These are phyloP conservation scores for Cryptoprocta ferox DNA, from an alignment of 2,797 vertebrate genomes.

Conservation along the genomic window DNA sequence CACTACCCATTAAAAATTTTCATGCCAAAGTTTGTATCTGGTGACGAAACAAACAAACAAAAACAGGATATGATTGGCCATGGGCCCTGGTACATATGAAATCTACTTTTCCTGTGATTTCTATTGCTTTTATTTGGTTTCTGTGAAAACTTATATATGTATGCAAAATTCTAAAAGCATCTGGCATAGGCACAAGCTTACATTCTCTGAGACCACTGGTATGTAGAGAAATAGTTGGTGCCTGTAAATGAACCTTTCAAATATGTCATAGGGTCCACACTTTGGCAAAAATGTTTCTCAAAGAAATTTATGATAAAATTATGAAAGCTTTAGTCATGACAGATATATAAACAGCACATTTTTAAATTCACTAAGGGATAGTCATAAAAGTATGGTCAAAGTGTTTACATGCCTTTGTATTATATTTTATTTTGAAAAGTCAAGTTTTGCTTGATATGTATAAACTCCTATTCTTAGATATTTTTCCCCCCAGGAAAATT, in stretches of 20 bases:
- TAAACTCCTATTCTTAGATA: not conserved
- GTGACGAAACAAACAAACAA: not conserved
- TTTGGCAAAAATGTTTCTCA: not conserved
- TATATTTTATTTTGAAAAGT: not conserved
- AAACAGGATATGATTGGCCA: not conserved
- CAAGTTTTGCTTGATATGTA: not conserved
- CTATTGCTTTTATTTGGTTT: conserved; percentile 32
- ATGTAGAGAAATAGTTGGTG: conserved; percentile 21
- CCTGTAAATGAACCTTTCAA: not conserved
- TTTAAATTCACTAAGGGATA: not conserved
- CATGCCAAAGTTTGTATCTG: not conserved
- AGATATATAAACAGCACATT: conserved; percentile 42
- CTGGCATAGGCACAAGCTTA: not conserved
- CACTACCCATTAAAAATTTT: not conserved
- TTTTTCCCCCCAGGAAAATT: not conserved
- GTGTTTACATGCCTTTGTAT: not conserved
- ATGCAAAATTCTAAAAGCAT: not conserved
- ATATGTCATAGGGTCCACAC: conserved; percentile 1
- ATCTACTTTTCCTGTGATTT: not conserved
- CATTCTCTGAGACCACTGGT: not conserved
- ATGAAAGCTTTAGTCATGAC: conserved; percentile 39
- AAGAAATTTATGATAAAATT: conserved; percentile 52
- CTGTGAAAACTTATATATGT: not conserved
- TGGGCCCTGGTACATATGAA: not conserved
- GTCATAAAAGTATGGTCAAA: conserved; percentile 25